These are phyloP conservation scores for Malthinus seriepunctatus DNA, from an alignment of 2,888 invertebrate species.

Conservation along the genomic window DNA sequence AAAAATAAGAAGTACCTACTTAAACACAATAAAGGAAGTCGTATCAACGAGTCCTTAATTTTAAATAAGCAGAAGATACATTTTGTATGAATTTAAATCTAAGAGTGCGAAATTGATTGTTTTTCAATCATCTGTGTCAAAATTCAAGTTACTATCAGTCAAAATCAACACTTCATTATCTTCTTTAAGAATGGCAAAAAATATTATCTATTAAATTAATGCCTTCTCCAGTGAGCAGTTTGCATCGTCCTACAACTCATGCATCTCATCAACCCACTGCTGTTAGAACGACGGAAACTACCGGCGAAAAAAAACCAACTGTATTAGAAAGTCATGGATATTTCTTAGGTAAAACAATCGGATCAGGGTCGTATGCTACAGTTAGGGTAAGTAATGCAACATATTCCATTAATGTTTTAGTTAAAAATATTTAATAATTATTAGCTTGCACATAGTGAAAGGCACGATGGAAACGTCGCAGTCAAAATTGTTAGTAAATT, in stretches of 20 bases:
- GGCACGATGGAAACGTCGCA: conserved; percentile 74
- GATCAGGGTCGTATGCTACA: conserved; percentile 81
- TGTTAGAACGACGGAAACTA: conserved; percentile 34
- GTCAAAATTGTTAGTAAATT: conserved; percentile 84
- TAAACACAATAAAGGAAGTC: too few species aligned
- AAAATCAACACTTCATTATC: conserved; percentile 14
- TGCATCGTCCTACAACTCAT: conserved; percentile 41
- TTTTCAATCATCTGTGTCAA: conserved; percentile 18
- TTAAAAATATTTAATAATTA: conserved; percentile 28
- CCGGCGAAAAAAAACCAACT: conserved; percentile 51
- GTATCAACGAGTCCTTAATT: too few species aligned
- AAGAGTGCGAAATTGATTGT: conserved; percentile 11
- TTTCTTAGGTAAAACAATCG: conserved; percentile 73
- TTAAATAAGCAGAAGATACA: too few species aligned
- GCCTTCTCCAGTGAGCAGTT: conserved; percentile 48
- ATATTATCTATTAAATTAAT: conserved; percentile 33
- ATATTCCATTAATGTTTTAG: conserved; percentile 2
- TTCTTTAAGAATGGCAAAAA: conserved; percentile 29
- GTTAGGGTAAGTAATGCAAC: conserved; percentile 63
- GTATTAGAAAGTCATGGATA: conserved; percentile 80
- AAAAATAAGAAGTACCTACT: too few species aligned
- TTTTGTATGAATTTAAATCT: conserved; percentile 44
- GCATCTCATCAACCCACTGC: conserved; percentile 25
- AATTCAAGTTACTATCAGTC: conserved; percentile 23
- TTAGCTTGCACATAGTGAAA: conserved; percentile 73